A percentile compares a stretch with the other conserved stretches of the same genome.
Conservation (phyloP, 2,888 invertebrate genomes). For the Chalcis sispes region DNA sequence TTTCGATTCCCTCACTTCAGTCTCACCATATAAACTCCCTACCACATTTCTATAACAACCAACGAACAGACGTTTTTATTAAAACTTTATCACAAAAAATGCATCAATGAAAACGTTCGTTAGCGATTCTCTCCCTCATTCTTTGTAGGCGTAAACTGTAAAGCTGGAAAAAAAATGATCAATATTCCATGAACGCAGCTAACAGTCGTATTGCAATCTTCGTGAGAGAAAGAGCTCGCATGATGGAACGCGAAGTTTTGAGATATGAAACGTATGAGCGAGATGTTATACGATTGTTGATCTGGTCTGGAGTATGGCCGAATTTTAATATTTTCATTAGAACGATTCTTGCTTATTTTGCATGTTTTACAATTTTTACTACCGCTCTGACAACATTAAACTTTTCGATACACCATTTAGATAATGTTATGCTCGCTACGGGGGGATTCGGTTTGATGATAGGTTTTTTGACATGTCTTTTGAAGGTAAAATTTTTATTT, state of each 20-base stretch:
- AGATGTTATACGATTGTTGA: not conserved
- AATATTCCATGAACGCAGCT: not conserved
- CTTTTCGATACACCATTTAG: not conserved
- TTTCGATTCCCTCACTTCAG: slow-evolving; percentile 3
- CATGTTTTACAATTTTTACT: not conserved
- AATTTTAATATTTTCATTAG: not conserved
- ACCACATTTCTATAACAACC: not conserved
- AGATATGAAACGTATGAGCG: slow-evolving; percentile 13
- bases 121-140: not conserved
- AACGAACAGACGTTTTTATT: not conserved
- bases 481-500: slow-evolving; percentile 15
- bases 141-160: not conserved
- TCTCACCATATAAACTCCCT: not conserved
- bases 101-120: not conserved
- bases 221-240: not conserved
- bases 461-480: not conserved
- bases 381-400: not conserved
- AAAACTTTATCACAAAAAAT: slow-evolving; percentile 4
- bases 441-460: not conserved
- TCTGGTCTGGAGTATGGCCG: slow-evolving; percentile 26
- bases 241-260: not conserved
- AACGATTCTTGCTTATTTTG: not conserved
- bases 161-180: slow-evolving; percentile 4
- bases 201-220: not conserved
- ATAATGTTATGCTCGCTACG: not conserved